phyloP scores from a whole-genome alignment of 2,797 vertebrate genomes.

The Leptatherina wallacei region DNA sequence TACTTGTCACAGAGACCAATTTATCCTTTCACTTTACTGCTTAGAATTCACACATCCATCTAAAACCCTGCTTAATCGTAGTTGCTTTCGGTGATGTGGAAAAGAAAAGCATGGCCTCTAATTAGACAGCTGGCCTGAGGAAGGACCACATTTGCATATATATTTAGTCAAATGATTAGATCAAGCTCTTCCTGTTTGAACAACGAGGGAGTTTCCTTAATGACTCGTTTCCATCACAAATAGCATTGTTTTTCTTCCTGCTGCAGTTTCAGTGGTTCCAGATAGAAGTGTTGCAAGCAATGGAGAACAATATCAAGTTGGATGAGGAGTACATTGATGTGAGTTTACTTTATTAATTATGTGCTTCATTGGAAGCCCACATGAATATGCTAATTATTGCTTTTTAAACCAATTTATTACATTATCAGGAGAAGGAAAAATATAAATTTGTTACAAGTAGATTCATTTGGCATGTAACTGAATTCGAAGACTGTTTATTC shows the following conservation, averaged over 20 bases:
- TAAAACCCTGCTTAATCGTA: constrained; percentile 6
- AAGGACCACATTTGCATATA: constrained; percentile 44
- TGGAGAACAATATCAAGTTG: constrained; percentile 95
- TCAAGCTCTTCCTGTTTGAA: constrained; percentile 15
- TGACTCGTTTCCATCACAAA: background rate
- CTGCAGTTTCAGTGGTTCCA: constrained; percentile 93
- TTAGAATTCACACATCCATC: constrained; percentile 11
- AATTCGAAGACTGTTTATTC: no score
- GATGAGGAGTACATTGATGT: constrained; percentile 95
- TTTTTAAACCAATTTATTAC: background rate
- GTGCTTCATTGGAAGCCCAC: no score
- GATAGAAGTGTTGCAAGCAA: constrained; percentile 91
- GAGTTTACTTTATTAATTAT: constrained; percentile 33
- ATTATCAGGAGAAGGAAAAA: background rate
- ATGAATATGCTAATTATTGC: background rate
- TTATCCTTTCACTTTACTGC: background rate
- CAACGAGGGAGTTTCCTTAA: background rate
- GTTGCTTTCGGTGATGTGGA: constrained; percentile 12
- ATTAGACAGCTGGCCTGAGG: constrained; percentile 29
- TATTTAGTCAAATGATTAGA: constrained; percentile 36
- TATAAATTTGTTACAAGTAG: background rate
- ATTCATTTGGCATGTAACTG: background rate
- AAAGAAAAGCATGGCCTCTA: constrained; percentile 18
- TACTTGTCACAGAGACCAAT: background rate
- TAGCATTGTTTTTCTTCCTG: constrained; percentile 2